Evolutionary conservation across 2,113 vertebrate genomes (phyloP).

Genomic region (Gavia stellata): DNA sequence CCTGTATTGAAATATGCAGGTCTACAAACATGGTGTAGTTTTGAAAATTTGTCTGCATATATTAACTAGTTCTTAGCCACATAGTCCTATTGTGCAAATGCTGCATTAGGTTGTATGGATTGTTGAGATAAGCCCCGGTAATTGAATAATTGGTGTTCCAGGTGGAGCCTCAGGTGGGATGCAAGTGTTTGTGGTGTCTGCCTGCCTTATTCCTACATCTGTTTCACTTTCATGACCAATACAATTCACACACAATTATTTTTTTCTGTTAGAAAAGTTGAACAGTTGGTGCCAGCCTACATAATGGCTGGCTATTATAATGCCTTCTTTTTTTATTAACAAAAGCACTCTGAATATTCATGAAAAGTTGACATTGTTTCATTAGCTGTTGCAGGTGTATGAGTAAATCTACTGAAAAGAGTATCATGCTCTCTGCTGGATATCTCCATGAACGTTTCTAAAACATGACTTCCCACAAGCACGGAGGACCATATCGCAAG

Average conservation of each 20-base stretch:
- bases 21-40: background rate
- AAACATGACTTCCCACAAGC: constrained; percentile 27
- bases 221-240: background rate
- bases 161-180: background rate
- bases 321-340: background rate
- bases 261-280: background rate
- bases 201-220: background rate
- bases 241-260: background rate
- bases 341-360: constrained; percentile 2
- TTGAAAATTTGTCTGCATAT: background rate
- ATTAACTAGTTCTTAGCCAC: background rate
- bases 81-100: background rate
- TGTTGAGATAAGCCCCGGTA: background rate
- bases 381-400: background rate
- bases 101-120: background rate
- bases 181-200: background rate
- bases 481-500: background rate
- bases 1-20: background rate
- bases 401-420: background rate
- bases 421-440: constrained; percentile 12
- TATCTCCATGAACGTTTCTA: background rate
- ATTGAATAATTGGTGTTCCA: background rate
- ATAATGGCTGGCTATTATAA: background rate
- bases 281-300: background rate
- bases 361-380: constrained; percentile 37